Conservation (phyloP, 2,797 vertebrate species). For the Acanthurus leucopareius region DNA sequence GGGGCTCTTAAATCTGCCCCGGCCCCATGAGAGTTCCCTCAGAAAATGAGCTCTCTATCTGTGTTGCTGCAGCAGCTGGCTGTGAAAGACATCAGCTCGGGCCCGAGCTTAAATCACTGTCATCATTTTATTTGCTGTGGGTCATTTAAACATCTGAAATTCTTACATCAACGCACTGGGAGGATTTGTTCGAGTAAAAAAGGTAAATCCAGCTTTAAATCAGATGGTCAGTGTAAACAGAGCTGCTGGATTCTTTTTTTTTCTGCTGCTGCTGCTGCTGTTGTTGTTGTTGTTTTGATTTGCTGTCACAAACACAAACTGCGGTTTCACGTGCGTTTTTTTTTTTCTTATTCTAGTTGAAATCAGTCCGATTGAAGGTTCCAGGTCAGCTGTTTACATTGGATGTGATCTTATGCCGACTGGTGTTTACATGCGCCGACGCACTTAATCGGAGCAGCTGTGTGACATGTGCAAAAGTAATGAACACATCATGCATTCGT, state of each 20-base stretch:
- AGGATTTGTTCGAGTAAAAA: conserved; percentile 40
- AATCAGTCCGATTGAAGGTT: not conserved
- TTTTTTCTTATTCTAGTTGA: not conserved
- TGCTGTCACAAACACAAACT: conserved; percentile 13
- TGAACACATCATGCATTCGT: not conserved
- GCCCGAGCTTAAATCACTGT: conserved; percentile 58
- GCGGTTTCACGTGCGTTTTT: not conserved
- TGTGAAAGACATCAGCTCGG: conserved; percentile 73
- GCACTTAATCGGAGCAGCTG: not conserved
- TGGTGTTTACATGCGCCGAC: not conserved
- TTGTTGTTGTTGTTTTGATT: conserved; percentile 10
- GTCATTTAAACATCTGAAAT: conserved; percentile 39
- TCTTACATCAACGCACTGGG: conserved; percentile 11
- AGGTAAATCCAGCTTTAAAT: conserved; percentile 48
- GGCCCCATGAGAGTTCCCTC: conserved; percentile 50
- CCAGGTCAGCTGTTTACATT: not conserved
- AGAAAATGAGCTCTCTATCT: conserved; percentile 76
- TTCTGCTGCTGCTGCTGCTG: no score
- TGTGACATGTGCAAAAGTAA: not conserved
- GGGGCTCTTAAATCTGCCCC: conserved; percentile 71
- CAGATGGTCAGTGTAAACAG: conserved; percentile 16
- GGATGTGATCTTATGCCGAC: not conserved
- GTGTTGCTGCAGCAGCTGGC: conserved; percentile 64
- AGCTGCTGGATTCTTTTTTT: conserved; percentile 1
- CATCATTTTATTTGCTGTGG: conserved; percentile 51